Percentiles rank a stretch among this genome's conserved stretches.
Evolutionary conservation across 2,797 vertebrate species (phyloP).

Genomic region (Danio aesculapii): DNA sequence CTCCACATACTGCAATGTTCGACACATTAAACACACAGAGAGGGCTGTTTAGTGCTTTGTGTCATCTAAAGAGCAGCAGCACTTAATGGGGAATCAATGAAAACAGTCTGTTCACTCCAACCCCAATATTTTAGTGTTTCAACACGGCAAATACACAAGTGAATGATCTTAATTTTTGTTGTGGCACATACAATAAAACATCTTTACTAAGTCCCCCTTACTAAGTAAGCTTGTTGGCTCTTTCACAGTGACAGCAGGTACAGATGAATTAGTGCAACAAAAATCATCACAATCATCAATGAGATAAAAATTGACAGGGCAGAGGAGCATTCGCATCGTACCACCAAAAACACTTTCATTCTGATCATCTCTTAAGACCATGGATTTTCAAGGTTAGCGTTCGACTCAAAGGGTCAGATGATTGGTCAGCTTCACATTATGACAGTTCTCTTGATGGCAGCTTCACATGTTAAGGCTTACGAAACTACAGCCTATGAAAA

Average conservation of each 20-base stretch:
- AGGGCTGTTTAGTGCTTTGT: conserved; percentile 41
- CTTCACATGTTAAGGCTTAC: background rate
- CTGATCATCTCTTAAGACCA: background rate
- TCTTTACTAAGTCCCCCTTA: conserved; percentile 37
- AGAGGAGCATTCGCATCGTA: background rate
- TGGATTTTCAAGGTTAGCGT: background rate
- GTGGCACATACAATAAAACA: background rate
- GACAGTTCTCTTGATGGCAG: background rate
- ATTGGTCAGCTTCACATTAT: background rate
- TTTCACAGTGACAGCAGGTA: conserved; percentile 54
- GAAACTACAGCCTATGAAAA: conserved; percentile 10
- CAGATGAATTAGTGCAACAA: conserved; percentile 51
- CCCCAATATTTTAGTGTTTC: background rate
- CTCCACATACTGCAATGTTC: background rate
- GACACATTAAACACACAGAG: conserved; percentile 26
- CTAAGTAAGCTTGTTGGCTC: conserved; percentile 21
- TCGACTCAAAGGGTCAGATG: background rate
- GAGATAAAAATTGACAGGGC: background rate
- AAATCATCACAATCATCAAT: conserved; percentile 33
- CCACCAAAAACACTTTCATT: background rate
- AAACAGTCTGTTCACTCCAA: background rate
- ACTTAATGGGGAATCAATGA: too few species aligned
- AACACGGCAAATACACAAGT: background rate
- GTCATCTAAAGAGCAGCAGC: conserved; percentile 27
- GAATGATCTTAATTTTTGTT: background rate